Conservation (phyloP, 2,113 vertebrate genomes). For the Solea solea region DNA sequence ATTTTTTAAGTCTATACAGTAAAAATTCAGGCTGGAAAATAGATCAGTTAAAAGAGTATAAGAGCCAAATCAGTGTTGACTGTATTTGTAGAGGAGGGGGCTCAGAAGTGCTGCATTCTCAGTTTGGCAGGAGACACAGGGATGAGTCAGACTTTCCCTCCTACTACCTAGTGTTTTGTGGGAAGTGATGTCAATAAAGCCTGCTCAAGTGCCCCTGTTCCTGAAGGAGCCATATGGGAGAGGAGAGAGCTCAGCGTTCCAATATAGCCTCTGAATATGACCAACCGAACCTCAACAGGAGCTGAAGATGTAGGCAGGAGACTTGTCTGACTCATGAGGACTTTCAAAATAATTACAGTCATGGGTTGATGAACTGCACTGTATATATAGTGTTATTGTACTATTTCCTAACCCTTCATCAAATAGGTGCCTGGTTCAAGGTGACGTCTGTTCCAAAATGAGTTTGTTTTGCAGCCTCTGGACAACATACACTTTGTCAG, state of each 20-base stretch:
- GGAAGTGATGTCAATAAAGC: conserved; percentile 77
- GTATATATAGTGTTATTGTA: not conserved
- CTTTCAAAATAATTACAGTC: conserved; percentile 12
- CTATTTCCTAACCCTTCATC: too few relatives aligned
- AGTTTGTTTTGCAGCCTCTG: too few relatives aligned
- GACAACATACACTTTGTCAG: too few relatives aligned
- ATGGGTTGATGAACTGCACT: not conserved
- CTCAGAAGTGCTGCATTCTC: conserved; percentile 55
- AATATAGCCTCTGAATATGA: conserved; percentile 52
- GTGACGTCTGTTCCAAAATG: too few relatives aligned
- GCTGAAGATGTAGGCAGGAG: conserved; percentile 22
- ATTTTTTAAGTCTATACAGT: not conserved
- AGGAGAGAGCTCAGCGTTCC: conserved; percentile 25
- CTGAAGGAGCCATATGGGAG: conserved; percentile 59
- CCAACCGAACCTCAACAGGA: conserved; percentile 43
- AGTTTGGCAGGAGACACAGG: conserved; percentile 65
- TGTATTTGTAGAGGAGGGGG: not conserved
- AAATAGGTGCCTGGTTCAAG: not conserved
- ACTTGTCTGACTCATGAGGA: not conserved
- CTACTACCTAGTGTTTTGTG: conserved; percentile 69
- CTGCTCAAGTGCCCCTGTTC: conserved; percentile 63
- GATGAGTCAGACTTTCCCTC: conserved; percentile 84
- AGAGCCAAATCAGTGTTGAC: conserved; percentile 35
- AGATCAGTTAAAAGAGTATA: not conserved
- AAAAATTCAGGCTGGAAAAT: not conserved